Base-by-base conservation (phyloP, 2,113 vertebrate genomes). In the Chunga burmeisteri region DNA sequence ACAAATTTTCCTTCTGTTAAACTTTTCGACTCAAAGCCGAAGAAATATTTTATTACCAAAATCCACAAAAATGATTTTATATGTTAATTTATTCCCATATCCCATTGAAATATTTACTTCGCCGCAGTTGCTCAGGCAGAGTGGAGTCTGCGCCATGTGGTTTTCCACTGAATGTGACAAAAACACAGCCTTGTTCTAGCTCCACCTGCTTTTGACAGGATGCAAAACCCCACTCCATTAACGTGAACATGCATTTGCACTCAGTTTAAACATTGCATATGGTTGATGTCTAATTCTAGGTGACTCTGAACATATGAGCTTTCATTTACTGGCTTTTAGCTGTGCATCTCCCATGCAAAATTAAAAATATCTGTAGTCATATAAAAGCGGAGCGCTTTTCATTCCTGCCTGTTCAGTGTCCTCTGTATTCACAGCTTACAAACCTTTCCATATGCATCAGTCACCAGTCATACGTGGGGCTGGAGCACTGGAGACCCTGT, bases 241-340 rank as follows among this genome's bases (percentile, higher is more conserved):
- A 94, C 5, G 0, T 0, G 22, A 95, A 93, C 93, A 80, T 56
- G 78, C 84, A 19, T 95, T 97, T 97, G 66, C 94, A 82, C 93
- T 96, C 78, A 52, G 56, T 46, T 87, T 89, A 82, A 89, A 66
- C n/a, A 23, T 85, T 70, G 46, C 89, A 72, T 94, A 49, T 62
- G 93, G 44, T 40, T 53, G 56, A 23, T 70, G 84, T 91, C 91
- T 94, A 75, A 95, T 82, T 94, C 95, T 92, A 94, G 89, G 81
- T 96, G 93, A 91, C 91, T 95, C 68, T 68, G 58, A 94, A 84
- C 78, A 68, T 72, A 84, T 4, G 66, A 94, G 81, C 61, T 85
- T 85, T 96, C 81, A 66, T 81, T 93, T 82, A 26, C 61, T 91
- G 86, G 81, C 86, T 96, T 95, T 97, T 85, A 95, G 62, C 81